Percentiles rank a stretch among this genome's conserved stretches.
Evolutionary conservation across 2,888 invertebrate genomes (phyloP).

Genomic region (Cistogaster globosa): DNA sequence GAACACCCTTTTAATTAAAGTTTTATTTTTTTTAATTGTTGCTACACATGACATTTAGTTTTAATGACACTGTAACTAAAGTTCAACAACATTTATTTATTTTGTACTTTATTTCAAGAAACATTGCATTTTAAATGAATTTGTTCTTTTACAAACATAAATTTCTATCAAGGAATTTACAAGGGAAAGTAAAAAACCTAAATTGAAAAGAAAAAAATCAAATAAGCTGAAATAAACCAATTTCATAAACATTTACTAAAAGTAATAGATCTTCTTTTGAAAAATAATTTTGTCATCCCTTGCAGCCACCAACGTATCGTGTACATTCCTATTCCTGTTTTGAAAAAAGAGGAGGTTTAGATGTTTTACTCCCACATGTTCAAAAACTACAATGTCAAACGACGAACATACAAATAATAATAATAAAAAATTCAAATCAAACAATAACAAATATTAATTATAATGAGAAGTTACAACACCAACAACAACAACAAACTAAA

Average conservation of each 20-base stretch:
- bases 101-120: too few species aligned
- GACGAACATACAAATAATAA: background rate
- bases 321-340: background rate
- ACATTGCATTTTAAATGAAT: background rate
- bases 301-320: slow-evolving; percentile 19
- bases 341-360: slow-evolving; percentile 8
- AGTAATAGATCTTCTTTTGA: background rate
- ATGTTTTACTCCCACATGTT: slow-evolving; percentile 42
- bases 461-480: slow-evolving; percentile 32
- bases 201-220: slow-evolving; percentile 21
- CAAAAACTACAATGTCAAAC: slow-evolving; percentile 28
- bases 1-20: too few species aligned
- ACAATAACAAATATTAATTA: slow-evolving; percentile 56
- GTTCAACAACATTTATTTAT: too few species aligned
- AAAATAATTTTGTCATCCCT: slow-evolving; percentile 47
- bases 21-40: too few species aligned
- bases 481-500: background rate
- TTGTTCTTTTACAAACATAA: background rate
- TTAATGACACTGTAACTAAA: too few species aligned
- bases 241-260: slow-evolving; percentile 20
- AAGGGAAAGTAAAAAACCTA: background rate
- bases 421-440: slow-evolving; percentile 23
- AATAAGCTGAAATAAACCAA: slow-evolving; percentile 19
- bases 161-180: background rate
- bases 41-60: too few species aligned